Percentiles rank a stretch among this genome's conserved stretches.
phyloP scores from a whole-genome alignment of 2,888 invertebrate species.

The Drosophila hawaiiensis region DNA sequence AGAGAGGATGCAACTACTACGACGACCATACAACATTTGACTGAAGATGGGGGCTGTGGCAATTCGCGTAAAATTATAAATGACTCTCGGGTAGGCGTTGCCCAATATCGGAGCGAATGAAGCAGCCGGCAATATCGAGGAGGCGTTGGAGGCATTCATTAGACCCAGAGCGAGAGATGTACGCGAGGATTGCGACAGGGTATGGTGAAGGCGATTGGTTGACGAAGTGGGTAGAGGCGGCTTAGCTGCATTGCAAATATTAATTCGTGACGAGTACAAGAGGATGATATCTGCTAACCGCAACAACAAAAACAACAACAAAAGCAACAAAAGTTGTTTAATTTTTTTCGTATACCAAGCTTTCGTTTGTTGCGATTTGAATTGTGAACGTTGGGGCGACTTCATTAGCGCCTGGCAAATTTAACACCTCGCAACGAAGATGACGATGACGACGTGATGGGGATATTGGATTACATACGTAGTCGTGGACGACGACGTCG shows the following conservation, averaged over 20 bases:
- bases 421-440: constrained; percentile 63
- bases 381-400: constrained; percentile 45
- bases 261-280: constrained; percentile 68
- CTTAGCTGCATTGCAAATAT: constrained; percentile 55
- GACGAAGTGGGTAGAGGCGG: neutral
- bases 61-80: constrained; percentile 72
- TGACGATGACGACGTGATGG: constrained; percentile 59
- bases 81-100: constrained; percentile 72
- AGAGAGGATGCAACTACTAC: constrained; percentile 29
- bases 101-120: constrained; percentile 70
- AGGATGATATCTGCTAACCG: constrained; percentile 36
- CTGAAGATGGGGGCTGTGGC: constrained; percentile 45
- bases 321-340: constrained; percentile 27
- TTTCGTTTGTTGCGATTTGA: constrained; percentile 45
- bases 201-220: constrained; percentile 1
- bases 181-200: constrained; percentile 24
- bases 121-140: constrained; percentile 56
- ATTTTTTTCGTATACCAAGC: constrained; percentile 38
- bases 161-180: constrained; percentile 48
- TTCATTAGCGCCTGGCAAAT: constrained; percentile 70
- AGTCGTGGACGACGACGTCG: constrained; percentile 26
- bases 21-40: constrained; percentile 15
- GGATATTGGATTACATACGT: constrained; percentile 71
- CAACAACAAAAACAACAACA: neutral
- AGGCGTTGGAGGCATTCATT: constrained; percentile 71